These are phyloP conservation scores for Poeciliopsis infans DNA, from an alignment of 2,797 vertebrate species.

Conservation along the genomic window DNA sequence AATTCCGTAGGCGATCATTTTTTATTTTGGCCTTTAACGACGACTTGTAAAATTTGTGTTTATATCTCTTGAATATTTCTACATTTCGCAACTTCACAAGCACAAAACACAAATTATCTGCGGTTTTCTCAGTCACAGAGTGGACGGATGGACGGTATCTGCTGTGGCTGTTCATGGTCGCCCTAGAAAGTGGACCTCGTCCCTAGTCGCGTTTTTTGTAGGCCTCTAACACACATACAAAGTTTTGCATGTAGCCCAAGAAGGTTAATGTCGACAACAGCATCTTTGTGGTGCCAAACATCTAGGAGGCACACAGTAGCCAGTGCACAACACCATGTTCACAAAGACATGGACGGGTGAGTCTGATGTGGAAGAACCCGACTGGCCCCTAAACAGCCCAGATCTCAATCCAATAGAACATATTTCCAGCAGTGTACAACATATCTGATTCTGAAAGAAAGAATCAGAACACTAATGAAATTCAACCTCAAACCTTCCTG, in stretches of 20 bases:
- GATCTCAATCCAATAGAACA: background rate
- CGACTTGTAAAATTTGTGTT: background rate
- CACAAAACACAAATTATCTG: background rate
- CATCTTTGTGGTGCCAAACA: too few species aligned
- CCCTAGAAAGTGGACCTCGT: background rate
- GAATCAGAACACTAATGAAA: background rate
- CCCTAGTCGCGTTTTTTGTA: background rate
- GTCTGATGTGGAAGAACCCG: background rate
- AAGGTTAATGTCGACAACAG: too few species aligned
- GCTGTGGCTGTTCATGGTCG: background rate
- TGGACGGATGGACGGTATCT: background rate
- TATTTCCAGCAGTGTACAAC: background rate
- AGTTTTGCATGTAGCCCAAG: too few species aligned
- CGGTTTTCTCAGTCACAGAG: background rate
- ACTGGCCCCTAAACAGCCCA: background rate
- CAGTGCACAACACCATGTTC: too few species aligned
- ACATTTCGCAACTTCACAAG: background rate
- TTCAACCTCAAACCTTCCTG: background rate
- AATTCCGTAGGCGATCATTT: background rate
- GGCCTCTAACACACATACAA: background rate
- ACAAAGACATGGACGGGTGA: background rate
- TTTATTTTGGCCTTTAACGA: background rate
- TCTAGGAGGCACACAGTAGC: too few species aligned
- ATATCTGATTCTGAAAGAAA: background rate
- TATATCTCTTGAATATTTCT: background rate